phyloP scores from a whole-genome alignment of 1,140 invertebrate species.

The Zaprionus vittiger region DNA sequence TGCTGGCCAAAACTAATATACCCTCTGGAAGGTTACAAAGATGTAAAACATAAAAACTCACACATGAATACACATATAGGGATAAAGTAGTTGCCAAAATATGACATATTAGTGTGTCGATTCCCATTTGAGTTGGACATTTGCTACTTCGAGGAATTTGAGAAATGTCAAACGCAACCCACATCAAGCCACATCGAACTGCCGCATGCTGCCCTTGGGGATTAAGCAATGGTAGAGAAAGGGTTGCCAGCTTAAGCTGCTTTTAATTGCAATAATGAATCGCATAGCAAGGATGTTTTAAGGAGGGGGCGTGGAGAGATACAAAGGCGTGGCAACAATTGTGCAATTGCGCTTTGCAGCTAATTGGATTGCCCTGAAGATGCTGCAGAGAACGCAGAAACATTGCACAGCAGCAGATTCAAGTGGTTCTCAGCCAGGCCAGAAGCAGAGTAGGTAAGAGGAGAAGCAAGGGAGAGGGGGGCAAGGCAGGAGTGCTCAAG shows the following conservation, averaged over 20 bases:
- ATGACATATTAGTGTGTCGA: not conserved
- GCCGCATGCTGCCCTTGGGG: not conserved
- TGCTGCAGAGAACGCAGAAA: not conserved
- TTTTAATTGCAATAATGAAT: constrained; percentile 6
- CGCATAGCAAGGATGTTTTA: no score
- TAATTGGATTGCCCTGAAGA: constrained; percentile 5
- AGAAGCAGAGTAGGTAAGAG: not conserved
- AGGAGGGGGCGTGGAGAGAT: not conserved
- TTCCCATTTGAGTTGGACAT: not conserved
- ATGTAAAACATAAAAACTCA: no score
- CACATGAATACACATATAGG: no score
- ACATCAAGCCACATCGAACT: not conserved
- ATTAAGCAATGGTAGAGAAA: not conserved
- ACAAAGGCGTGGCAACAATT: not conserved
- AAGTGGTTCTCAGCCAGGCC: not conserved
- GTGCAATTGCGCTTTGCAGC: not conserved
- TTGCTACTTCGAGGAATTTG: not conserved
- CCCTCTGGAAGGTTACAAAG: no score
- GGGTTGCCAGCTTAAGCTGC: not conserved
- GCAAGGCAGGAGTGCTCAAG: not conserved
- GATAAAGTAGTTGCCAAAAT: not conserved
- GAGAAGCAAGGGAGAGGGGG: rapidly evolving
- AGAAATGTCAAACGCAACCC: not conserved
- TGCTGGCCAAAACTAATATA: no score
- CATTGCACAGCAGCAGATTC: not conserved